These are phyloP conservation scores for Kryptolebias marmoratus DNA, from an alignment of 2,113 vertebrate species.

Conservation along the genomic window DNA sequence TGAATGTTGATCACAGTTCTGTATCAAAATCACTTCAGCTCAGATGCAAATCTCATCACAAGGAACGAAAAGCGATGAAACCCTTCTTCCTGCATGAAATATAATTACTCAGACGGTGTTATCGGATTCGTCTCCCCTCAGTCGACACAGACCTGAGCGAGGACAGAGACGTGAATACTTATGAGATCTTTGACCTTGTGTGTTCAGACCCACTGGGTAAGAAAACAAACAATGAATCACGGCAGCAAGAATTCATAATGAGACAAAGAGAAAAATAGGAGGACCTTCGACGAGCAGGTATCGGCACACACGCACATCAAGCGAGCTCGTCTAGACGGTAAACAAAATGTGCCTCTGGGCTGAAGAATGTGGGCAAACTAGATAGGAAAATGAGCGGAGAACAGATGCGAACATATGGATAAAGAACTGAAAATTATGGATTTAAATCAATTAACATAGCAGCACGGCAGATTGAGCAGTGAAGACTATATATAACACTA, in stretches of 20 bases:
- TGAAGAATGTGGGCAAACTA: slow-evolving; percentile 36
- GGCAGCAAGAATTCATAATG: slow-evolving; percentile 34
- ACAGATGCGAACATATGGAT: slow-evolving; percentile 4
- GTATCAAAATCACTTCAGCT: neutral
- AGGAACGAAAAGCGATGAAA: neutral
- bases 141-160: slow-evolving; percentile 2
- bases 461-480: neutral
- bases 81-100: neutral
- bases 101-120: slow-evolving; percentile 4
- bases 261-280: slow-evolving; percentile 25
- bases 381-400: slow-evolving; percentile 6
- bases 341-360: slow-evolving; percentile 32
- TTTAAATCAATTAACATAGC: neutral
- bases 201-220: slow-evolving; percentile 13
- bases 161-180: slow-evolving; percentile 26
- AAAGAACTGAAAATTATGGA: slow-evolving; percentile 8
- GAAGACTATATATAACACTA: neutral
- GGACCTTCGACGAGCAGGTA: slow-evolving; percentile 9
- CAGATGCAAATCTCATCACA: neutral
- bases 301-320: slow-evolving; percentile 22
- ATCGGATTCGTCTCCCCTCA: neutral
- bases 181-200: slow-evolving; percentile 50
- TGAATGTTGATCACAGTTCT: neutral
- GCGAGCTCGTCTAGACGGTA: slow-evolving; percentile 45
- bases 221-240: slow-evolving; percentile 26